phyloP scores from a whole-genome alignment of 2,113 vertebrate species.

The Platycercus adscitus region DNA sequence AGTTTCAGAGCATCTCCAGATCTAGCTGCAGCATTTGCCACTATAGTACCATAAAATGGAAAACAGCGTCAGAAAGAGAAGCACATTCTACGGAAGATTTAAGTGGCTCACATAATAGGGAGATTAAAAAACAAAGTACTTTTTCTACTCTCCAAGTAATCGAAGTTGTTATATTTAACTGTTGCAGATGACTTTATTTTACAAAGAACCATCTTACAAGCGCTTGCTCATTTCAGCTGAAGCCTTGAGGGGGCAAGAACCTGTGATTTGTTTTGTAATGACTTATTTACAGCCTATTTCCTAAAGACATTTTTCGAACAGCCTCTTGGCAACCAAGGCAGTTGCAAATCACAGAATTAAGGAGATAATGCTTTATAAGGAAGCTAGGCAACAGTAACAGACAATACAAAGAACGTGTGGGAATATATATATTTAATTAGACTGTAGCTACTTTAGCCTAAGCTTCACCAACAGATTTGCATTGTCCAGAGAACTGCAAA shows the following conservation, averaged over 20 bases:
- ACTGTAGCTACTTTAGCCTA: not conserved
- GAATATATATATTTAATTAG: not conserved
- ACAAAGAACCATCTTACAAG: not conserved
- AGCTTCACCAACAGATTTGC: not conserved
- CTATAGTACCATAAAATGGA: not conserved
- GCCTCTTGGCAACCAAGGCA: not conserved
- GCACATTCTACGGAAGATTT: not conserved
- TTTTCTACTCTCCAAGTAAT: not conserved
- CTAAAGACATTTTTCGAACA: not conserved
- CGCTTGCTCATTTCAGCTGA: not conserved
- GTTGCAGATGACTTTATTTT: not conserved
- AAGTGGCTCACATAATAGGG: not conserved
- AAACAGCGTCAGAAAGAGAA: not conserved
- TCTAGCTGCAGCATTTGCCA: not conserved
- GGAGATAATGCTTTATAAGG: not conserved
- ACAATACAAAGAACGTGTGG: not conserved
- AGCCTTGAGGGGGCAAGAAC: not conserved
- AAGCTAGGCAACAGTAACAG: not conserved
- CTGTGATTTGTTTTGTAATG: slow-evolving; percentile 20
- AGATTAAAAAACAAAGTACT: not conserved
- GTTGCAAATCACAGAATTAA: not conserved
- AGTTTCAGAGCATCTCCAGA: not conserved
- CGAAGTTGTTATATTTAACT: not conserved
- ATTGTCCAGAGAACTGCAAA: not conserved
- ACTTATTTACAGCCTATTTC: not conserved